Conservation (phyloP, 2,113 vertebrate genomes). For the Microtus ochrogaster region DNA sequence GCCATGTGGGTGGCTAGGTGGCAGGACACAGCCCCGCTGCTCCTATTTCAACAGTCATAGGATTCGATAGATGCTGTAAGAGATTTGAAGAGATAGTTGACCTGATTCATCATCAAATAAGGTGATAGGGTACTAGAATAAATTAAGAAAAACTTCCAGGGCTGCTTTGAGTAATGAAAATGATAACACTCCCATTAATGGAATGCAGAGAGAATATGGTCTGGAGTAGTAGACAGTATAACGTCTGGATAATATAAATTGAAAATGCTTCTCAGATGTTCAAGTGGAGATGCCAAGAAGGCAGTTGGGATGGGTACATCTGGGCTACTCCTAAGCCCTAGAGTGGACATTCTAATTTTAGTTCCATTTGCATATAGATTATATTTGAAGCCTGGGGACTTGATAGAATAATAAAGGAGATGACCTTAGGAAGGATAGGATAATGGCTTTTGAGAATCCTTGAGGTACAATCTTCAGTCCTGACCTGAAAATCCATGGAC, state of each 20-base stretch:
- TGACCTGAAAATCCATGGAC: background rate
- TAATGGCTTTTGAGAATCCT: background rate
- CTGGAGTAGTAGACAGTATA: background rate
- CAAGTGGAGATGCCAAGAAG: background rate
- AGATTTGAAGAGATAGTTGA: background rate
- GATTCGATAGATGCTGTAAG: background rate
- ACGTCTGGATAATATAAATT: background rate
- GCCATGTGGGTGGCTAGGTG: no score
- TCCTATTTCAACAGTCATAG: no score
- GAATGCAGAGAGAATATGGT: background rate
- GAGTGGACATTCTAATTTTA: background rate
- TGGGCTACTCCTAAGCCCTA: background rate
- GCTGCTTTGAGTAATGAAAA: background rate
- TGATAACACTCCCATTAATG: background rate
- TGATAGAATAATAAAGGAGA: conserved; percentile 45
- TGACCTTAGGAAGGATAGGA: background rate
- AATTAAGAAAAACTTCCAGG: background rate
- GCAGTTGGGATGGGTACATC: background rate
- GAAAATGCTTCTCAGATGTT: background rate
- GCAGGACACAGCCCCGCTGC: no score
- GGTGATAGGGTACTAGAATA: background rate
- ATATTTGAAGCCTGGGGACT: background rate
- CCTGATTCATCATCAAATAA: background rate
- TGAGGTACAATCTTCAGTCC: background rate
- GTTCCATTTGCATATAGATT: conserved; percentile 57